Evolutionary conservation across 2,888 invertebrate genomes (phyloP).

Genomic region (Apotomis betuletana): DNA sequence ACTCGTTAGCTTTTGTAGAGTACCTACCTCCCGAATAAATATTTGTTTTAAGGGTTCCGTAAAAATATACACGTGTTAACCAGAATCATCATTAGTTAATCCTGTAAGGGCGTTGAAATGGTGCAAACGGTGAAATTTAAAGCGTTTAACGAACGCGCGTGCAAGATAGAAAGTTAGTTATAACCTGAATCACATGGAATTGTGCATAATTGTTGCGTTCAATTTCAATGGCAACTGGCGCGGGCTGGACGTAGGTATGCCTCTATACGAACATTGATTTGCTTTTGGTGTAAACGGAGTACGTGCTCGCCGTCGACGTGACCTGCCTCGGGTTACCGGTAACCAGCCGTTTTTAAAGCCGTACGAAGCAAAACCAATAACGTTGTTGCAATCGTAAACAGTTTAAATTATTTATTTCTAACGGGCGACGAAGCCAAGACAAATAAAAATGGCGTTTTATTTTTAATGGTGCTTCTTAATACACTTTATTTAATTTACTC

Average conservation of each 20-base stretch:
- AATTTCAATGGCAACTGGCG: background rate
- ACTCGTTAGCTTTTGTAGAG: too few species aligned
- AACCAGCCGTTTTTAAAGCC: conserved; percentile 1
- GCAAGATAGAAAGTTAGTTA: conserved; percentile 19
- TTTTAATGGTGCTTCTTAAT: too few species aligned
- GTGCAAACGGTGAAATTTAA: conserved; percentile 8
- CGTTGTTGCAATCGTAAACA: conserved; percentile 14
- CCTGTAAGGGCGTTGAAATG: background rate
- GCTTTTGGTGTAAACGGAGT: conserved; percentile 17
- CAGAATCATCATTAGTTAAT: too few species aligned
- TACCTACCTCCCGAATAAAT: too few species aligned
- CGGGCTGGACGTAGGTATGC: background rate
- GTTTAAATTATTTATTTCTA: background rate
- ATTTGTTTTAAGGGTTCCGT: too few species aligned
- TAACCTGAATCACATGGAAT: conserved; percentile 11
- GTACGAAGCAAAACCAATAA: conserved; percentile 16
- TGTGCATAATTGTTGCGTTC: conserved; percentile 13
- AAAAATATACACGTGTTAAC: too few species aligned
- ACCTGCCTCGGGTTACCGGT: conserved; percentile 6
- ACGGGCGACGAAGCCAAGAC: background rate
- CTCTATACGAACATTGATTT: conserved; percentile 13
- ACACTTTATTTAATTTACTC: too few species aligned
- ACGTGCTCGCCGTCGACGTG: conserved; percentile 21
- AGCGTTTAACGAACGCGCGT: conserved; percentile 3
- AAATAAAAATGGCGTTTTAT: background rate